Conservation (phyloP, 2,888 invertebrate genomes). For the Homarus gammarus region DNA sequence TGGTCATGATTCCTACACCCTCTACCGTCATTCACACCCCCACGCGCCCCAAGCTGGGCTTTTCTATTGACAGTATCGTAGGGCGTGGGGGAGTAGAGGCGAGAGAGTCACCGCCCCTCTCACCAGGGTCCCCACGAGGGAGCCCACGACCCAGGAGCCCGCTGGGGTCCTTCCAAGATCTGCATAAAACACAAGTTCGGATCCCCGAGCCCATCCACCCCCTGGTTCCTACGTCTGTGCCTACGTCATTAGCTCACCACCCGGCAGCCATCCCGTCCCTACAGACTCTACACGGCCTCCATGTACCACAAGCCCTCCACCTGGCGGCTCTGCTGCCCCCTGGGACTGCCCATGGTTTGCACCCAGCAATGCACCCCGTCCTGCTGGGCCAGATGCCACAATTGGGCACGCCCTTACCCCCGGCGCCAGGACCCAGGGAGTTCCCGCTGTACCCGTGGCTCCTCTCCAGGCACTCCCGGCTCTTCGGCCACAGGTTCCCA, state of each 20-base stretch:
- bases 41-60: conserved; percentile 73
- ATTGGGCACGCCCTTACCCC: conserved; percentile 72
- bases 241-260: conserved; percentile 55
- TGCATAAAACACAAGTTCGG: conserved; percentile 60
- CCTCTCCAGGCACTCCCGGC: conserved; percentile 66
- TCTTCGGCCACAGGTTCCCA: conserved; percentile 74
- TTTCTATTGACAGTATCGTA: conserved; percentile 75
- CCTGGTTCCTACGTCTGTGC: conserved; percentile 57
- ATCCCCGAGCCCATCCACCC: conserved; percentile 75
- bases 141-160: conserved; percentile 62
- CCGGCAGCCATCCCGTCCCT: conserved; percentile 37
- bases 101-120: conserved; percentile 60
- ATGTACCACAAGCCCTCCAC: conserved; percentile 65
- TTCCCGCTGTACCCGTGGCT: conserved; percentile 75
- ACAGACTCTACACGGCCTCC: conserved; percentile 52
- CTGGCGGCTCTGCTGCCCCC: conserved; percentile 72
- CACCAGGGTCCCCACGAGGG: conserved; percentile 55
- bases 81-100: conserved; percentile 62
- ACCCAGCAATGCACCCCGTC: conserved; percentile 44
- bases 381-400: conserved; percentile 61
- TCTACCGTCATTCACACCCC: conserved; percentile 69
- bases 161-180: conserved; percentile 30
- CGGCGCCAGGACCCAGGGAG: conserved; percentile 67
- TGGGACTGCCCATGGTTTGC: conserved; percentile 48
- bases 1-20: conserved; percentile 70